A percentile compares a stretch with the other conserved stretches of the same genome.
Evolutionary conservation across 1,140 invertebrate species (phyloP).

Genomic region (Odontomachus brunneus): DNA sequence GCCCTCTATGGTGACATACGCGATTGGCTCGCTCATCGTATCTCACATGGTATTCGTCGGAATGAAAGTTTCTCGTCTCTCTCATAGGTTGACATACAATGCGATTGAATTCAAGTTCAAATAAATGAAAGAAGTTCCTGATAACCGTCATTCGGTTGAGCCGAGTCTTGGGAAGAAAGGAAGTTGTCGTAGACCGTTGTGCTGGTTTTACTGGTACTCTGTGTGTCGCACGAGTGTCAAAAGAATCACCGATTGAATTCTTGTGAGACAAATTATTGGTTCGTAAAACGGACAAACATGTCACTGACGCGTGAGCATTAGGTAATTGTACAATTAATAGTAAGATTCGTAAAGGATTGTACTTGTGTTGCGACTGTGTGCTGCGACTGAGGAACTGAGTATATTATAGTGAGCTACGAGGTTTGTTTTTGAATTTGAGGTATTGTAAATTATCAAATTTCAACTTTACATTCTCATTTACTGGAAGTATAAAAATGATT

Average conservation of each 20-base stretch:
- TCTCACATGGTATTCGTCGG: not conserved
- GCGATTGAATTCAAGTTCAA: constrained; percentile 56
- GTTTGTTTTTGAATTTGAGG: constrained; percentile 55
- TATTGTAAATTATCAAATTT: not conserved
- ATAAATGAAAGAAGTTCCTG: constrained; percentile 29
- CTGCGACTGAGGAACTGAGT: constrained; percentile 25
- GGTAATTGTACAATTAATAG: constrained; percentile 54
- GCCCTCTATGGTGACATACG: not conserved
- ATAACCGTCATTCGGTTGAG: constrained; percentile 27
- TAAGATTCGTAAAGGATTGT: constrained; percentile 17
- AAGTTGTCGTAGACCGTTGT: no score
- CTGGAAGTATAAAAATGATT: constrained; percentile 6
- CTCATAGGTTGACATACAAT: not conserved
- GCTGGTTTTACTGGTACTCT: not conserved
- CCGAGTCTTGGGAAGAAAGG: not conserved
- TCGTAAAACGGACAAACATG: constrained; percentile 11
- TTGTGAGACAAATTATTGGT: not conserved
- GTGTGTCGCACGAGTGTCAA: not conserved
- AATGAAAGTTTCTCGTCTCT: not conserved
- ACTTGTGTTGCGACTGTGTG: not conserved
- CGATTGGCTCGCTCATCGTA: not conserved
- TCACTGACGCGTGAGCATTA: constrained; percentile 19
- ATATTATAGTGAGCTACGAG: constrained; percentile 38
- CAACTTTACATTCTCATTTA: not conserved
- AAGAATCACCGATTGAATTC: not conserved